Conservation (phyloP, 1,140 invertebrate species). For the Drosophila sp. region DNA sequence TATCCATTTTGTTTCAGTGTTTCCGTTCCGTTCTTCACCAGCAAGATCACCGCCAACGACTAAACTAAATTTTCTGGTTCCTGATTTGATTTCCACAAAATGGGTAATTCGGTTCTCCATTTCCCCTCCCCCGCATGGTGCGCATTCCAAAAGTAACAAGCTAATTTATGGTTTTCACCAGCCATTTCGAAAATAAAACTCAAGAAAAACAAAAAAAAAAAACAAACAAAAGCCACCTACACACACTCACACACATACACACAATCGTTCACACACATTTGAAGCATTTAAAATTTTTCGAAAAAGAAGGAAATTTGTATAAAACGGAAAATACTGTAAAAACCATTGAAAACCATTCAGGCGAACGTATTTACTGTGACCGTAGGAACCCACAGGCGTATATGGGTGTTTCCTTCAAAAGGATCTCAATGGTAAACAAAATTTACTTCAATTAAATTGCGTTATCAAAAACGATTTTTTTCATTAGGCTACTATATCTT, state of each 20-base stretch:
- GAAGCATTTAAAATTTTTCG: conserved; percentile 40
- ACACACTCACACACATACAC: conserved; percentile 14
- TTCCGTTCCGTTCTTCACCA: conserved; percentile 66
- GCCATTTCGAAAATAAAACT: conserved; percentile 72
- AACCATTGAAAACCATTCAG: conserved; percentile 48
- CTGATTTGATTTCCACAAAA: conserved; percentile 37
- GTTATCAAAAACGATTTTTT: no score
- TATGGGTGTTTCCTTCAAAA: conserved; percentile 6
- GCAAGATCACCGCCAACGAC: conserved; percentile 70
- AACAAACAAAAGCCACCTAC: conserved; percentile 49
- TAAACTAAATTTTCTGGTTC: conserved; percentile 51
- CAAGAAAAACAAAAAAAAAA: conserved; percentile 59
- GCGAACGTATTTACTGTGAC: conserved; percentile 57
- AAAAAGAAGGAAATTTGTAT: conserved; percentile 18
- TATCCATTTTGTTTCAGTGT: conserved; percentile 50
- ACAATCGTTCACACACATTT: conserved; percentile 3
- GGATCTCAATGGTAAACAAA: not conserved
- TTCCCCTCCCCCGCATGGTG: no score
- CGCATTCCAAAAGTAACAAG: conserved; percentile 80
- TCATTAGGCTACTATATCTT: no score
- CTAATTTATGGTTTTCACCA: conserved; percentile 80
- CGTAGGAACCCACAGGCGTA: conserved; percentile 12
- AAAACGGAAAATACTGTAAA: conserved; percentile 78
- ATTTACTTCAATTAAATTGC: no score
- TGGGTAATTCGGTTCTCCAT: not conserved